Conservation (phyloP, 2,797 vertebrate genomes). For the Etheostoma nigrum region DNA sequence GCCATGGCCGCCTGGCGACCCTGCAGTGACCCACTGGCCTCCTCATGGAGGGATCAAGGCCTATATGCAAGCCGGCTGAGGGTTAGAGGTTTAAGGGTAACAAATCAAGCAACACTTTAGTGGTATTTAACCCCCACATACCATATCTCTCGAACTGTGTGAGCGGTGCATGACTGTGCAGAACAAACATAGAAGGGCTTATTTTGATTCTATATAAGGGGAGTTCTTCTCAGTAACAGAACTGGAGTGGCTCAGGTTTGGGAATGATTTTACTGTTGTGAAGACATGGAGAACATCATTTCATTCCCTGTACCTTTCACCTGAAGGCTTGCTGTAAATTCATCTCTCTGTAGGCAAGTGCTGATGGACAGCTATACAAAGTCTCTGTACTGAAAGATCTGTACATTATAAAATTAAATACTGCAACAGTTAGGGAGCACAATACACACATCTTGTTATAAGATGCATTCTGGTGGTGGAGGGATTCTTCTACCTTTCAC, state of each 20-base stretch:
- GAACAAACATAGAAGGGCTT: slow-evolving; percentile 59
- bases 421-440: neutral
- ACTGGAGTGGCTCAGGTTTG: slow-evolving; percentile 30
- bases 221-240: slow-evolving; percentile 21
- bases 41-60: slow-evolving; percentile 82
- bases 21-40: slow-evolving; percentile 83
- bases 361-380: neutral
- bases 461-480: slow-evolving; percentile 16
- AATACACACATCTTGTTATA: slow-evolving; percentile 10
- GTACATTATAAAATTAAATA: slow-evolving; percentile 3
- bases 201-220: slow-evolving; percentile 42
- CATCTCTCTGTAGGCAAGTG: slow-evolving; percentile 35
- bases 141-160: slow-evolving; percentile 66
- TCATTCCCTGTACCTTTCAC: slow-evolving; percentile 28
- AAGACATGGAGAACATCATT: slow-evolving; percentile 18
- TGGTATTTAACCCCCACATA: slow-evolving; percentile 80
- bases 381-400: neutral
- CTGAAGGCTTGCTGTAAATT: slow-evolving; percentile 39
- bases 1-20: slow-evolving; percentile 86
- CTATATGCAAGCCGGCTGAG: slow-evolving; percentile 82
- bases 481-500: slow-evolving; percentile 54
- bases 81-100: slow-evolving; percentile 87
- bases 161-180: slow-evolving; percentile 51
- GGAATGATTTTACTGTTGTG: slow-evolving; percentile 26
- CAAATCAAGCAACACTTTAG: slow-evolving; percentile 87